phyloP scores from a whole-genome alignment of 1,140 invertebrate genomes.

The Trichonephila clavipes region DNA sequence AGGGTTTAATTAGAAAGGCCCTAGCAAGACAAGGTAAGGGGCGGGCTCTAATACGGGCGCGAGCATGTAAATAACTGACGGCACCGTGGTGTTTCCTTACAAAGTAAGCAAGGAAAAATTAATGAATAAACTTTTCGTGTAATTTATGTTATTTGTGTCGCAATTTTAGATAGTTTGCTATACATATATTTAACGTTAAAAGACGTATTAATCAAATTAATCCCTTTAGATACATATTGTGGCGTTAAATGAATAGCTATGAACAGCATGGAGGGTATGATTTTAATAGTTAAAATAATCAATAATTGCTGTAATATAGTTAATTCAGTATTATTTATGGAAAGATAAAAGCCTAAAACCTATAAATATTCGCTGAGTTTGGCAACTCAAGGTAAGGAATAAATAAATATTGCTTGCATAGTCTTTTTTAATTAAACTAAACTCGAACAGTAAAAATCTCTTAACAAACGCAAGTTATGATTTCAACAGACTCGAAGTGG shows the following conservation, averaged over 20 bases:
- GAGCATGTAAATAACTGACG: slow-evolving; percentile 16
- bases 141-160: slow-evolving; percentile 56
- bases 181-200: background rate
- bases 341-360: too few relatives aligned
- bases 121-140: slow-evolving; percentile 55
- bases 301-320: background rate
- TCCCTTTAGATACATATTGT: background rate
- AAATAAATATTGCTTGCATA: too few relatives aligned
- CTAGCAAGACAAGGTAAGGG: background rate
- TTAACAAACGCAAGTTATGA: too few relatives aligned
- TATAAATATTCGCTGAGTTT: too few relatives aligned
- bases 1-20: slow-evolving; percentile 47
- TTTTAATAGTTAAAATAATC: background rate
- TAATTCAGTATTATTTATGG: background rate
- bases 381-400: too few relatives aligned
- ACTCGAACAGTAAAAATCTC: too few relatives aligned
- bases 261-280: background rate
- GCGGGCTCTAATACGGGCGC: too few relatives aligned
- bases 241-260: background rate
- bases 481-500: too few relatives aligned
- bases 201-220: background rate
- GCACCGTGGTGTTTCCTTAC: slow-evolving; percentile 13
- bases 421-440: too few relatives aligned
- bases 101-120: slow-evolving; percentile 47
- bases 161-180: slow-evolving; percentile 9